Base-by-base conservation (phyloP, 2,888 invertebrate genomes). In the Oligia fasciuncula region DNA sequence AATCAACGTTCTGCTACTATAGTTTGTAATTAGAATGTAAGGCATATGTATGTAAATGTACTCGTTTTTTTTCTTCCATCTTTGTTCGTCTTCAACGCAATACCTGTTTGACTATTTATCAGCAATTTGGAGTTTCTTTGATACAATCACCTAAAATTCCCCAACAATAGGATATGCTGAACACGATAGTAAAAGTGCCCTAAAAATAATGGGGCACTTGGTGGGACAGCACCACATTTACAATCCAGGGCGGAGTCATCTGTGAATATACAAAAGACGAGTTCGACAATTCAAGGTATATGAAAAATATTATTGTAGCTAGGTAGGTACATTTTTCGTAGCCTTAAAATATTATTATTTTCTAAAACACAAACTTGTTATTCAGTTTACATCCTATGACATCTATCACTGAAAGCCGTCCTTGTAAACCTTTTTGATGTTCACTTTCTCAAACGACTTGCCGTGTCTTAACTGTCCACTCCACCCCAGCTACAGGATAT, bases 391-490 rank as follows among this genome's bases (percentile, higher is more conserved):
- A 60, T 75, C 54, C 9, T 29, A 54, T 65, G 43, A 77, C 60
- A 83, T 83, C 66, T 77, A 66, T 82, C 8, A 43, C 54, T 57
- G n/a, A 4, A 70, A 66, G 35, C 14, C n/a, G 49, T 60, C 35
- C 35, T 66, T 60, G n/a, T 69, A 54, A 82, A 51, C 60, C 43
- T 69, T 82, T 80, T 70, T 77, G 77, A 82, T 69, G 65, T 84
- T 79, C 51, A 79, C 14, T 57, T 60, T 60, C 17, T 73, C 35
- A 35, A 35, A 51, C 68, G 57, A 49, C 35, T 60, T 46, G 14
- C 46, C 63, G 23, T 14, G 35, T 69, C 51, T 54, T 4, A 69
- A 11, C 81, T 82, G 81, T 82, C 84, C 40, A 8, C 14, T 71
- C 14, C 63, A 84, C n/a, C 35, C 51, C 29, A 57, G 46, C n/a